Conservation (phyloP, 2,797 vertebrate species). For the Cynodonichthys magdalenae region DNA sequence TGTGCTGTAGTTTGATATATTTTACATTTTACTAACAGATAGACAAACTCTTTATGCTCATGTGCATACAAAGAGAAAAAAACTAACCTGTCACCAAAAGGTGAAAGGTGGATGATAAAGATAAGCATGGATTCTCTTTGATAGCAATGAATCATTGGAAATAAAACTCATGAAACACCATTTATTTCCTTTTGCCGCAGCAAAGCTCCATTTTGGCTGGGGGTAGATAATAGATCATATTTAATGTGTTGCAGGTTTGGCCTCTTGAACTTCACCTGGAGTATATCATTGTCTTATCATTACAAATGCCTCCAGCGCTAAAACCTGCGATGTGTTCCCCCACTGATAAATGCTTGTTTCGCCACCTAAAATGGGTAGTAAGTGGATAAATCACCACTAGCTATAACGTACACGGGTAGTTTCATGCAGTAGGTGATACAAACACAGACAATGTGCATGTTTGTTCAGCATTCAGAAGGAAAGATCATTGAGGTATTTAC, state of each 20-base stretch:
- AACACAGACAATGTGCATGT: conserved; percentile 17
- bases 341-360: conserved; percentile 66
- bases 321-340: conserved; percentile 37
- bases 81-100: no score
- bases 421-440: conserved; percentile 5
- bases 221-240: conserved; percentile 62
- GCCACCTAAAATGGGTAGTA: conserved; percentile 30
- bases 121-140: conserved; percentile 19
- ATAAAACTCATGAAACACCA: conserved; percentile 17
- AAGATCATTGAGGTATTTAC: conserved; percentile 34
- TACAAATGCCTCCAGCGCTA: conserved; percentile 50
- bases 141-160: conserved; percentile 41
- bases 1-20: no score
- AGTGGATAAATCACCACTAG: conserved; percentile 54
- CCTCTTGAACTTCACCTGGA: conserved; percentile 68
- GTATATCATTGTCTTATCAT: conserved; percentile 70
- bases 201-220: conserved; percentile 33
- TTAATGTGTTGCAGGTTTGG: conserved; percentile 60
- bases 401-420: conserved; percentile 25
- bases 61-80: no score
- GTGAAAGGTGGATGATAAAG: background rate
- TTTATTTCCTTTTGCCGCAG: conserved; percentile 28
- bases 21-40: no score
- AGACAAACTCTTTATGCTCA: no score
- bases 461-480: conserved; percentile 1